Evolutionary conservation across 2,113 vertebrate species (phyloP), one percentile per base, ranked within the genome.

Genomic region (Ciconia maguari): DNA sequence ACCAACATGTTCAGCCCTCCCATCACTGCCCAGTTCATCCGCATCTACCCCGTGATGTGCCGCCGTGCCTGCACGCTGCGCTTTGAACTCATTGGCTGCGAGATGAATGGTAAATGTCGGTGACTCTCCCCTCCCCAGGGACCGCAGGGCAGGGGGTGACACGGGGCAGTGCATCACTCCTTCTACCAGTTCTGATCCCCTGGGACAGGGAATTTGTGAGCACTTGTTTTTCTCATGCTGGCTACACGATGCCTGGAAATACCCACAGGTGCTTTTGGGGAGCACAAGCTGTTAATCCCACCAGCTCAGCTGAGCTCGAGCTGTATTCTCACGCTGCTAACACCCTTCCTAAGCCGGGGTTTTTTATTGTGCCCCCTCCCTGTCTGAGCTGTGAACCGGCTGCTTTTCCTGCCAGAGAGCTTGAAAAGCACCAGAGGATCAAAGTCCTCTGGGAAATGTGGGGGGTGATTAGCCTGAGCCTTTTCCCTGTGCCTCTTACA

Each of bases 31-130:
- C 99, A 99, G 95, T 99, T 98, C 65, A 96, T 99, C 92, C 98
- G 99, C n/a, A 98, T 99, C 93, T 97, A 99, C 83, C 99, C 99
- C 0, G 93, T 98, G 83, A 88, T 97, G 55, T 99, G 99, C 68
- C 98, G 98, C 83, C 97, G 98, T 0, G 98, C 98, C 72, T 99
- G 99, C 97, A 99, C 99, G 0, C 98, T 99, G 93, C 99, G 99
- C 89, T 98, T 99, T 57, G 99, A 99, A 94, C 98, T 99, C 70
- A 98, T 99, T 57, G 99, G 99, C 98, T 99, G 99, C 13, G 99
- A 99, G 91, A 96, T 99, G 90, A 98, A 98, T 1, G 99, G 99
- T 99, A 99, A 99, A 98, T 95, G 82, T 27, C 0, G 0, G 30
- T 7, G 70, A 34, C 41, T 54, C 5, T 25, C 34, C 44, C n/a